Conservation (phyloP, 2,888 invertebrate genomes). For the Thymelicus sylvestris region DNA sequence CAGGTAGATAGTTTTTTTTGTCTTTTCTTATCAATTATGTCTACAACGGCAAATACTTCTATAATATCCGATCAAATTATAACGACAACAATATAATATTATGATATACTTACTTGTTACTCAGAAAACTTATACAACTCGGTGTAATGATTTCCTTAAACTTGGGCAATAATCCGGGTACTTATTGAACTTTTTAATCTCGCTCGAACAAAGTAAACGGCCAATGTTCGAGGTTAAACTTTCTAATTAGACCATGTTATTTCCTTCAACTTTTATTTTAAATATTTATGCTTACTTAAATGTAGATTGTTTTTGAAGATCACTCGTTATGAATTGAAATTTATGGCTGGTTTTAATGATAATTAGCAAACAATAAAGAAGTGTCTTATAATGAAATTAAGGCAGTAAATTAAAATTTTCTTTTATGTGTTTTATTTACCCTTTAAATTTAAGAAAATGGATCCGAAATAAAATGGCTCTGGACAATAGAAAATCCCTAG, state of each 20-base stretch:
- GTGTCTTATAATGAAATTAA: not conserved
- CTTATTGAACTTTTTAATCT: slow-evolving; percentile 34
- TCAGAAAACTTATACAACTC: not conserved
- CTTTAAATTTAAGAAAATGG: too few relatives aligned
- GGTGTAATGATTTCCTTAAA: slow-evolving; percentile 5
- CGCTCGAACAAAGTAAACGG: slow-evolving; percentile 26
- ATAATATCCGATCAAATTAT: too few relatives aligned
- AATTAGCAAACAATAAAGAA: not conserved
- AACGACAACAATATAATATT: too few relatives aligned
- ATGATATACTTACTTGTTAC: too few relatives aligned
- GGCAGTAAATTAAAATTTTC: too few relatives aligned
- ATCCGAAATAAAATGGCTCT: too few relatives aligned
- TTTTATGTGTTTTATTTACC: too few relatives aligned
- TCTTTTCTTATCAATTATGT: too few relatives aligned
- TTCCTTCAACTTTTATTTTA: slow-evolving; percentile 14
- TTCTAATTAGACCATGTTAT: slow-evolving; percentile 31
- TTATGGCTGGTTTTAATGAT: not conserved
- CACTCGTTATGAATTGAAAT: not conserved
- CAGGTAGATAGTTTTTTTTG: too few relatives aligned
- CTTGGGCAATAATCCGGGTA: slow-evolving; percentile 27
- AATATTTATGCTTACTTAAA: not conserved
- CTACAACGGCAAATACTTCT: too few relatives aligned
- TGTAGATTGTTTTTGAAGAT: not conserved
- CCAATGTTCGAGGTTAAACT: slow-evolving; percentile 22
- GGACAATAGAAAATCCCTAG: too few relatives aligned